Conservation (phyloP, 2,888 invertebrate species). For the Tenodera sinensis region DNA sequence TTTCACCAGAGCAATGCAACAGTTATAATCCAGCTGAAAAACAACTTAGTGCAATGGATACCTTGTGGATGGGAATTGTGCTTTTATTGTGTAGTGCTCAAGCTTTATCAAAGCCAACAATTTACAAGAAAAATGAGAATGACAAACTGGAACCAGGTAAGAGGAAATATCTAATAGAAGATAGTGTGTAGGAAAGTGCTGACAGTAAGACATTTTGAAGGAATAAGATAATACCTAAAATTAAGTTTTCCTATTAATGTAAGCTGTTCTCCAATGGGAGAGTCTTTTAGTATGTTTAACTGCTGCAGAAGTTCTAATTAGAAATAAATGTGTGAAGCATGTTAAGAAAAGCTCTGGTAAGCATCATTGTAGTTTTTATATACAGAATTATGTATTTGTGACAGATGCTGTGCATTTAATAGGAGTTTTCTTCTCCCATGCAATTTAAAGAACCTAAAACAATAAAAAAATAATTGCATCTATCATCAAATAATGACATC, state of each 20-base stretch:
- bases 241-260: neutral
- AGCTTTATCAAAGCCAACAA: conserved; percentile 40
- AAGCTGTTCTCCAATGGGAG: too few relatives aligned
- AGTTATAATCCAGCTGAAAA: neutral
- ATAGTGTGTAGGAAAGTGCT: neutral
- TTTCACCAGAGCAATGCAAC: neutral
- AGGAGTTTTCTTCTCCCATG: too few relatives aligned
- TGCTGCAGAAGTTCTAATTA: too few relatives aligned
- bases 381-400: too few relatives aligned
- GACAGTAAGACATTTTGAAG: neutral
- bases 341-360: too few relatives aligned
- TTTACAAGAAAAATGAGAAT: conserved; percentile 51
- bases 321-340: too few relatives aligned
- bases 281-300: too few relatives aligned
- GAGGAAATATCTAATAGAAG: conserved; percentile 19
- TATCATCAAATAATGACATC: too few relatives aligned
- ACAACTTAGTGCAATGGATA: neutral
- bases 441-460: too few relatives aligned
- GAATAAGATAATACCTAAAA: neutral
- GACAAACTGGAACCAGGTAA: conserved; percentile 52
- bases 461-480: too few relatives aligned
- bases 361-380: too few relatives aligned
- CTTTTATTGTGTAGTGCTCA: neutral
- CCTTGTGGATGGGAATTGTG: neutral
- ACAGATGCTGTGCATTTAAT: too few relatives aligned